Base-by-base conservation (phyloP, 2,113 vertebrate species). In the Tursiops truncatus region DNA sequence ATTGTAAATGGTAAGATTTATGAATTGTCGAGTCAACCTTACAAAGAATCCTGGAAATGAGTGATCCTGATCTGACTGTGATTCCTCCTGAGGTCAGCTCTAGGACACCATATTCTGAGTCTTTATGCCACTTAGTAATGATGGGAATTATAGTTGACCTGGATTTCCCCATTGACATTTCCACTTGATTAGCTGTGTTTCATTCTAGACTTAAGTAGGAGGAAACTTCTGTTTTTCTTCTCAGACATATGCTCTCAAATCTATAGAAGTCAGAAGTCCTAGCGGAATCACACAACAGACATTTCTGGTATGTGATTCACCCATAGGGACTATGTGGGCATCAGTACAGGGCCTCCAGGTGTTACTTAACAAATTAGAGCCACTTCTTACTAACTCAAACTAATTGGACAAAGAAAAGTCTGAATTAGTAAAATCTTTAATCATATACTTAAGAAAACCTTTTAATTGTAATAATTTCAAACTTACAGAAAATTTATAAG, bases 201-300 rank as follows among this genome's bases (percentile, higher is more conserved):
- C 76, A 17, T 91, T 94, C 70, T 94, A 94, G 70, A 80, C 41
- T 81, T 63, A 73, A 88, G 58, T 68, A 93, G 85, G 60, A 88
- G 65, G 60, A 91, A 96, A 84, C 89, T 95, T 95, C 85, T 97
- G 80, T 76, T 94, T 94, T 95, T 84, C 63, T 94, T 91, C 84
- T 65, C 89, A 92, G 89, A 92, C 25, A 68, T 25, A 79, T 50
- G 80, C 71, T 13, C 36, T 94, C 81, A 60, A 31, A 25, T 83
- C 71, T 82, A 91, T 31, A 87, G 28, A 93, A 81, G 76, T 90
- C 84, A 88, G 87, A 80, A 84, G 36, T 80, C 84, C 56, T 65
- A 31, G 58, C 44, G 33, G 91, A 95, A 21, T 93, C 76, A 65
- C 58, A 74, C 0, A 26, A 56, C 36, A 95, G 50, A 65, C 38